Evolutionary conservation across 2,113 vertebrate genomes (phyloP).

Genomic region (Mobula hypostoma): DNA sequence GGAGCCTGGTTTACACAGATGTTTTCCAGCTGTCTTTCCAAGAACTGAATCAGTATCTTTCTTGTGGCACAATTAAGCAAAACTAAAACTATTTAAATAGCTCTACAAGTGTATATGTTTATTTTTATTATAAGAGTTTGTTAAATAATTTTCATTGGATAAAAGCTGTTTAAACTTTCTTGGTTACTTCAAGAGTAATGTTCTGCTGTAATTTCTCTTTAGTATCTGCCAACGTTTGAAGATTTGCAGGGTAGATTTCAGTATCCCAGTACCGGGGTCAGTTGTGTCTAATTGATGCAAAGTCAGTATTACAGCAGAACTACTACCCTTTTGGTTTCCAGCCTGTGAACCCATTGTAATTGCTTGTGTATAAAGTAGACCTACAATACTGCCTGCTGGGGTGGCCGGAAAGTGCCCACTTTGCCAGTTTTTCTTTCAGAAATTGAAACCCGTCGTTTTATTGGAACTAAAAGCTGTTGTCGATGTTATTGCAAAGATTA

Average conservation of each 20-base stretch:
- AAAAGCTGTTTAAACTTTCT: conserved; percentile 14
- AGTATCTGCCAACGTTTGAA: background rate
- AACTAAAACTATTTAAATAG: background rate
- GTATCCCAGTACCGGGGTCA: background rate
- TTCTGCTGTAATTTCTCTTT: conserved; percentile 3
- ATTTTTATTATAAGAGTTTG: conserved; percentile 10
- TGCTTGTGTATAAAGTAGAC: too few relatives aligned
- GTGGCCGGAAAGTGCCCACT: background rate
- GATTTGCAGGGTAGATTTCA: background rate
- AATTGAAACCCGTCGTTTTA: background rate
- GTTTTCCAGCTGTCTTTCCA: conserved; percentile 45
- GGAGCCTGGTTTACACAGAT: conserved; percentile 40
- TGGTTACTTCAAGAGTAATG: conserved; percentile 21
- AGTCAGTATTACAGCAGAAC: background rate
- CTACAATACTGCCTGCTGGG: background rate
- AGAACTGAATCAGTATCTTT: background rate
- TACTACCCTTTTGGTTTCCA: background rate
- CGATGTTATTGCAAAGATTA: background rate
- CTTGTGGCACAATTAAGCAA: background rate
- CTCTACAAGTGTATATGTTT: background rate
- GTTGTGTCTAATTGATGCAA: background rate
- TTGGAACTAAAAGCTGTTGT: background rate
- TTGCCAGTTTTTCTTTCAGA: background rate
- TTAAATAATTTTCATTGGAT: background rate
- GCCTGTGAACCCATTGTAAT: background rate